These are phyloP conservation scores for Arctocebus calabarensis DNA, from an alignment of 2,797 vertebrate genomes.

Conservation along the genomic window DNA sequence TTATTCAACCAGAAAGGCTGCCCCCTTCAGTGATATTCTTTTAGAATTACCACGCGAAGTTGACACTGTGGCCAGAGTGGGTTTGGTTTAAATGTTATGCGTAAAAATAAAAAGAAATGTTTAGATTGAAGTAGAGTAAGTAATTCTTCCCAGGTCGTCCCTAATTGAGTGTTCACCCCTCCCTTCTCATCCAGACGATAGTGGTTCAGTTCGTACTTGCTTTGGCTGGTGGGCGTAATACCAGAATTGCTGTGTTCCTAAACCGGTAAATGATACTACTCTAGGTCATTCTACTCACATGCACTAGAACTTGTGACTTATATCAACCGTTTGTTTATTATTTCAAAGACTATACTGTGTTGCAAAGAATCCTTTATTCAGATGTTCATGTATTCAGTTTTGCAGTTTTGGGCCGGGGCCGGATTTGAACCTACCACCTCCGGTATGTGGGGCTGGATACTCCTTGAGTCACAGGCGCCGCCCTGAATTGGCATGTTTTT, in stretches of 20 bases:
- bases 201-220: not conserved
- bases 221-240: not conserved
- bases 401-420: too few relatives aligned
- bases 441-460: too few relatives aligned
- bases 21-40: not conserved
- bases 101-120: slow-evolving; percentile 20
- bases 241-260: not conserved
- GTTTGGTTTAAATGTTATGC: not conserved
- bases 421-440: too few relatives aligned
- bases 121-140: not conserved
- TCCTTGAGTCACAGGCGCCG: too few relatives aligned
- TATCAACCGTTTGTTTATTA: slow-evolving; percentile 8
- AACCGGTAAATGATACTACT: not conserved
- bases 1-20: not conserved
- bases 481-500: not conserved
- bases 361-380: not conserved
- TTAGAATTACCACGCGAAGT: not conserved
- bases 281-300: not conserved
- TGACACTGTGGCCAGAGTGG: not conserved
- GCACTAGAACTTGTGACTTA: not conserved
- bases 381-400: not conserved
- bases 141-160: not conserved
- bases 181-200: not conserved
- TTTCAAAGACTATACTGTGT: not conserved
- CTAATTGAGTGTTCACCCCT: not conserved